These are phyloP conservation scores for Proctacanthus coquilletti DNA, from an alignment of 1,140 invertebrate genomes.

Conservation along the genomic window DNA sequence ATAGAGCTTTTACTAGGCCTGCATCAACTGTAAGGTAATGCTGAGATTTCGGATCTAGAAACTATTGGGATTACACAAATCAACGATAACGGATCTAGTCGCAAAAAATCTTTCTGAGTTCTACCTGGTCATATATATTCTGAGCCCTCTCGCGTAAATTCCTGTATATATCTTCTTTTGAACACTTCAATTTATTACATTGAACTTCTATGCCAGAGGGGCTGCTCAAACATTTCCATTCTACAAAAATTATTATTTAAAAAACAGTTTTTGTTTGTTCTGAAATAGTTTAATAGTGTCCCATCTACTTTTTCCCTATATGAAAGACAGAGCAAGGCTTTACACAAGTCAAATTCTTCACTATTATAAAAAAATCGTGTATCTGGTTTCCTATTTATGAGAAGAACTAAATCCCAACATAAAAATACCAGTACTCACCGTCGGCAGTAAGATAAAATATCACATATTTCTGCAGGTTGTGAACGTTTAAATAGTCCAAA, in stretches of 20 bases:
- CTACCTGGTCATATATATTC: constrained; percentile 5
- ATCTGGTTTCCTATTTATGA: too few relatives aligned
- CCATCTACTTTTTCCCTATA: too few relatives aligned
- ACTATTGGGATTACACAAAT: neutral
- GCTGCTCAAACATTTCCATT: constrained; percentile 1
- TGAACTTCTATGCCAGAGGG: constrained; percentile 1
- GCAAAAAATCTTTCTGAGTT: too few relatives aligned
- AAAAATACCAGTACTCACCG: constrained; percentile 1
- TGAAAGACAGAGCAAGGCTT: too few relatives aligned
- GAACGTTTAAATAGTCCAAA: constrained; percentile 6
- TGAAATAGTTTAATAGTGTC: too few relatives aligned
- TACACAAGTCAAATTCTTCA: too few relatives aligned
- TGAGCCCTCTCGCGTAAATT: constrained; percentile 1
- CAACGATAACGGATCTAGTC: too few relatives aligned
- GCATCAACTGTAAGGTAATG: constrained; percentile 5
- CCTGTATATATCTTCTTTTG: neutral
- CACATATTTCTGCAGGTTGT: constrained; percentile 8
- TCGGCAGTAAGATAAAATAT: constrained; percentile 7
- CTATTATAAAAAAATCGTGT: too few relatives aligned
- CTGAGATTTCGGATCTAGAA: neutral
- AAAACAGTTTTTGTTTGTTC: too few relatives aligned
- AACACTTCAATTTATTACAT: constrained; percentile 2
- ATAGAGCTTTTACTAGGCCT: constrained; percentile 5
- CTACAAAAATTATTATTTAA: constrained; percentile 1
- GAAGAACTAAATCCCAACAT: too few relatives aligned